A percentile compares a stretch with the other conserved stretches of the same genome.
Evolutionary conservation across 2,888 invertebrate genomes (phyloP).

Genomic region (Diaphora mendica): DNA sequence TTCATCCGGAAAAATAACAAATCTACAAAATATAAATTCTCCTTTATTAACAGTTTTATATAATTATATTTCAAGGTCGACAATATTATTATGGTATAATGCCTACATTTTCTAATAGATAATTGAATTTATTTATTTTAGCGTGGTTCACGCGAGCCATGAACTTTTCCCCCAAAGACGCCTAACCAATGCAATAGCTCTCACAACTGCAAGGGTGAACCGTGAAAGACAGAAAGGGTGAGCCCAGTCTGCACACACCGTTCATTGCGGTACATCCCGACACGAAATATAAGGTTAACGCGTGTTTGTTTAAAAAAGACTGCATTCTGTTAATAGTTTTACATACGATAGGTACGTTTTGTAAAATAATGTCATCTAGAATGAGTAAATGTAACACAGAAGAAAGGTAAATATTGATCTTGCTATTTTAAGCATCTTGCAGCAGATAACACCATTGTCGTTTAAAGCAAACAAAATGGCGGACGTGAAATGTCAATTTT

Average conservation of each 20-base stretch:
- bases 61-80: neutral
- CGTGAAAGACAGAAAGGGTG: neutral
- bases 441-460: neutral
- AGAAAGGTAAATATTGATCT: neutral
- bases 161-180: neutral
- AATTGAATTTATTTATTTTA: neutral
- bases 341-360: neutral
- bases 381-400: neutral
- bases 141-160: neutral
- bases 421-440: neutral
- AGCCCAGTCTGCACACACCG: neutral
- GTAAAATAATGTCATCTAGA: neutral
- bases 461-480: neutral
- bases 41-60: neutral
- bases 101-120: neutral
- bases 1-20: neutral
- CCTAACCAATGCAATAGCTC: neutral
- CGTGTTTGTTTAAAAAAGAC: neutral
- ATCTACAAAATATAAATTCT: too few relatives aligned
- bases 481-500: neutral
- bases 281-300: neutral
- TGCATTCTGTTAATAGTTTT: neutral
- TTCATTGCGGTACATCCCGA: neutral
- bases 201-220: neutral
- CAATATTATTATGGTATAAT: neutral